Conservation (phyloP, 1,140 invertebrate species). For the Nasonia vitripennis region DNA sequence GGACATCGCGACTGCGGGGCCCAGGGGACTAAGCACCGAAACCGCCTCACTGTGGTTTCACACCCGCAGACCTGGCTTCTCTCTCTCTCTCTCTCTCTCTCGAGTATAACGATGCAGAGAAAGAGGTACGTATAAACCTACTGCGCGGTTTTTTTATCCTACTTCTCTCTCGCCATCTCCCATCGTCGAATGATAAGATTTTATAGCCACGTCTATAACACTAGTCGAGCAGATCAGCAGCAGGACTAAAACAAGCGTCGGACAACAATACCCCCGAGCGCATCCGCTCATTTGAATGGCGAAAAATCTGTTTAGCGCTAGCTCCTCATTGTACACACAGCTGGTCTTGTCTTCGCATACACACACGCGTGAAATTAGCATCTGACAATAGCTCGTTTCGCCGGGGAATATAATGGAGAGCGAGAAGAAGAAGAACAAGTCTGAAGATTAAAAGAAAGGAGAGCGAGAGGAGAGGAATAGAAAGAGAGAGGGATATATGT, state of each 20-base stretch:
- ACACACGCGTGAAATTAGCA: slow-evolving; percentile 10
- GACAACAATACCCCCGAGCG: not conserved
- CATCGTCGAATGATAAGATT: not conserved
- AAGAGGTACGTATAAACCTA: not conserved
- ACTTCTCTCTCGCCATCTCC: too few species aligned
- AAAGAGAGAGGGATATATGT: not conserved
- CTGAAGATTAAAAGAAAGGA: not conserved
- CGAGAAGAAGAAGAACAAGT: not conserved
- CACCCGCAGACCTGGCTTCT: slow-evolving; percentile 58
- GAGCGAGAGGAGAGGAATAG: slow-evolving; percentile 14
- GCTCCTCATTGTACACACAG: not conserved
- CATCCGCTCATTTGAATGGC: not conserved
- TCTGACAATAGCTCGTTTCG: slow-evolving; percentile 1
- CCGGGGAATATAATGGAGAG: not conserved
- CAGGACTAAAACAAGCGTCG: too few species aligned
- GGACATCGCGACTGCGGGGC: not conserved
- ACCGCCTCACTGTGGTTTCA: slow-evolving; percentile 64
- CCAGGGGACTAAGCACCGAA: slow-evolving; percentile 59
- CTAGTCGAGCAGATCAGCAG: too few species aligned
- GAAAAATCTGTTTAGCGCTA: not conserved
- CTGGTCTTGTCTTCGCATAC: not conserved
- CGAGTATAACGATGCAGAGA: slow-evolving; percentile 9
- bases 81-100: too few species aligned
- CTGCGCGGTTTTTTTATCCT: slow-evolving; percentile 1
- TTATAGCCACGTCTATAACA: not conserved